These are phyloP conservation scores for Drosophila mojavensis DNA, from an alignment of 1,140 invertebrate genomes.

Conservation along the genomic window DNA sequence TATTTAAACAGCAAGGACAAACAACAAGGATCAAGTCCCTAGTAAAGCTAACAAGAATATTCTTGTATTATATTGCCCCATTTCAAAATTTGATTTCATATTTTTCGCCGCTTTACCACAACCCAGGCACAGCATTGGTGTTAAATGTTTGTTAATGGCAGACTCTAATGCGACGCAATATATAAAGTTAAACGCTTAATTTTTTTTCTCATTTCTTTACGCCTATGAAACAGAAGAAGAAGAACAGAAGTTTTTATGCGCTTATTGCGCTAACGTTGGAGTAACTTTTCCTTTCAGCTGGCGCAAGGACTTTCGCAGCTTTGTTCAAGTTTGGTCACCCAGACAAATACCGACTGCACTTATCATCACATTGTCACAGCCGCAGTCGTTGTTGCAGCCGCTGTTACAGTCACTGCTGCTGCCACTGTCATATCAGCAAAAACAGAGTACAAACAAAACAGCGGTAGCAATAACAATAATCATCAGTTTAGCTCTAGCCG, in stretches of 20 bases:
- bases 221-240: constrained; percentile 8
- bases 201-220: constrained; percentile 33
- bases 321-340: constrained; percentile 28
- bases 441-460: constrained; percentile 9
- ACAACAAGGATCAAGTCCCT: too few species aligned
- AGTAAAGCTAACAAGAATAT: too few species aligned
- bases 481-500: constrained; percentile 28
- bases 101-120: background rate
- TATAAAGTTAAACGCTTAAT: constrained; percentile 34
- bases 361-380: constrained; percentile 18
- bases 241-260: constrained; percentile 45
- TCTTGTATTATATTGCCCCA: too few species aligned
- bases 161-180: constrained; percentile 34
- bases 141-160: constrained; percentile 60
- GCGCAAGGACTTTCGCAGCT: constrained; percentile 39
- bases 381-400: background rate
- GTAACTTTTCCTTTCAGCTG: constrained; percentile 37
- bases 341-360: constrained; percentile 20
- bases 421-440: constrained; percentile 52
- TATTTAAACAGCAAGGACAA: too few species aligned
- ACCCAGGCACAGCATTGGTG: constrained; percentile 23
- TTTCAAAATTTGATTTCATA: background rate
- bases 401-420: constrained; percentile 32
- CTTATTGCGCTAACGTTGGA: constrained; percentile 41
- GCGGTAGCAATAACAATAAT: constrained; percentile 22